These are phyloP conservation scores for Holothuria glaberrima DNA, from an alignment of 35 echinoderm and acorn worm genomes.

Conservation along the genomic window DNA sequence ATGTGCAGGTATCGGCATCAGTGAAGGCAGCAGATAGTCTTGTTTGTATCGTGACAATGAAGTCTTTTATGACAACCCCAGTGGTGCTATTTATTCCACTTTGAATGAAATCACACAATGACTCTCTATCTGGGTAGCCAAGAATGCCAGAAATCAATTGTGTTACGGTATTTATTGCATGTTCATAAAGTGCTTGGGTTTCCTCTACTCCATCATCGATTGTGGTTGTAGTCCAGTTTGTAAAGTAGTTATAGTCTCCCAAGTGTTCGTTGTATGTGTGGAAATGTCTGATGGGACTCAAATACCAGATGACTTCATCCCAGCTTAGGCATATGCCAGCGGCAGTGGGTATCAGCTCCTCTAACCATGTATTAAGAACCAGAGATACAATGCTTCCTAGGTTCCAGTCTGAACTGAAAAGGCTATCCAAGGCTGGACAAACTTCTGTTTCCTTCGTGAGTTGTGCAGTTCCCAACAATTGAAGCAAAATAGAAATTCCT, in stretches of 20 bases:
- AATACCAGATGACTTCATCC: slow-evolving; percentile 43
- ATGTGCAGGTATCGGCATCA: neutral
- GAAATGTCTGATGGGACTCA: neutral
- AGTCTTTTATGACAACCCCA: neutral
- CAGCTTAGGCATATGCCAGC: slow-evolving; percentile 46
- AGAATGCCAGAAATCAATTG: neutral
- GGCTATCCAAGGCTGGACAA: slow-evolving; percentile 45
- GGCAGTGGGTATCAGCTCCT: slow-evolving; percentile 33
- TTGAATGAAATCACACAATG: slow-evolving; percentile 42
- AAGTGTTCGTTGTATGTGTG: neutral
- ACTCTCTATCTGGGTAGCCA: neutral
- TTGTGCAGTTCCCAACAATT: slow-evolving; percentile 7
- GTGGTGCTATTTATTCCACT: neutral
- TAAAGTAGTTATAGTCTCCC: neutral
- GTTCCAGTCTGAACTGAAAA: slow-evolving; percentile 48
- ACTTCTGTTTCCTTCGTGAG: neutral
- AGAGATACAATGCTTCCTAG: neutral
- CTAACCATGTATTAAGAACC: slow-evolving; percentile 16
- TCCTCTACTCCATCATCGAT: neutral
- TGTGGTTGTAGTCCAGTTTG: neutral
- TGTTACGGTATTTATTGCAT: slow-evolving; percentile 6
- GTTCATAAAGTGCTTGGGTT: neutral
- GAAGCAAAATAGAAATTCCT: slow-evolving; percentile 1
- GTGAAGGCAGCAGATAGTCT: slow-evolving; percentile 1
- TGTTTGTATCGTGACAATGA: neutral